A percentile compares a stretch with the other conserved stretches of the same genome.
Evolutionary conservation across 1,140 invertebrate genomes (phyloP).

Genomic region (Caenorhabditis latens): DNA sequence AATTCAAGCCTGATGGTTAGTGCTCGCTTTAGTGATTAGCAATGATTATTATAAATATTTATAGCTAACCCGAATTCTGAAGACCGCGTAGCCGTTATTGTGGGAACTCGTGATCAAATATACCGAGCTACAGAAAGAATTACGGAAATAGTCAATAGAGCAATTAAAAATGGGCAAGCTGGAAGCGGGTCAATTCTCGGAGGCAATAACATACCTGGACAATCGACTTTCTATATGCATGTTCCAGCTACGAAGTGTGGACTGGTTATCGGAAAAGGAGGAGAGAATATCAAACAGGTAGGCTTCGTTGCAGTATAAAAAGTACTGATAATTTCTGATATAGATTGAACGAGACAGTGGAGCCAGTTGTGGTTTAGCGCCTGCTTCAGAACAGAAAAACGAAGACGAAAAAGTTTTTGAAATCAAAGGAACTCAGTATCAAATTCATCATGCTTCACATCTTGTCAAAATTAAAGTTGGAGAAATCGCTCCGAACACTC

Average conservation of each 20-base stretch:
- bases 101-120: constrained; percentile 88
- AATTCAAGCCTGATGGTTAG: constrained; percentile 81
- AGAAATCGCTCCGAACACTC: constrained; percentile 79
- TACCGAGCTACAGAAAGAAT: constrained; percentile 88
- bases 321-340: neutral
- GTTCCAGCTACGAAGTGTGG: constrained; percentile 94
- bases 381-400: constrained; percentile 82
- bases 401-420: constrained; percentile 84
- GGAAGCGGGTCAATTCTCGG: neutral
- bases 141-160: constrained; percentile 89
- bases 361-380: constrained; percentile 90
- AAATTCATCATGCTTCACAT: constrained; percentile 94
- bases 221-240: constrained; percentile 84
- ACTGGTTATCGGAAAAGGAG: constrained; percentile 93
- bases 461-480: constrained; percentile 94
- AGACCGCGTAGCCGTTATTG: constrained; percentile 87
- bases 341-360: constrained; percentile 79
- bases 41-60: neutral
- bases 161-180: constrained; percentile 78
- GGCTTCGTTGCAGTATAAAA: too few relatives aligned
- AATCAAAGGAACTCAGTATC: constrained; percentile 89
- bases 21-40: neutral
- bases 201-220: neutral
- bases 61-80: constrained; percentile 74
- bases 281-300: constrained; percentile 92